These are phyloP conservation scores for Agrypnus murinus DNA, from an alignment of 2,888 invertebrate species.

Conservation along the genomic window DNA sequence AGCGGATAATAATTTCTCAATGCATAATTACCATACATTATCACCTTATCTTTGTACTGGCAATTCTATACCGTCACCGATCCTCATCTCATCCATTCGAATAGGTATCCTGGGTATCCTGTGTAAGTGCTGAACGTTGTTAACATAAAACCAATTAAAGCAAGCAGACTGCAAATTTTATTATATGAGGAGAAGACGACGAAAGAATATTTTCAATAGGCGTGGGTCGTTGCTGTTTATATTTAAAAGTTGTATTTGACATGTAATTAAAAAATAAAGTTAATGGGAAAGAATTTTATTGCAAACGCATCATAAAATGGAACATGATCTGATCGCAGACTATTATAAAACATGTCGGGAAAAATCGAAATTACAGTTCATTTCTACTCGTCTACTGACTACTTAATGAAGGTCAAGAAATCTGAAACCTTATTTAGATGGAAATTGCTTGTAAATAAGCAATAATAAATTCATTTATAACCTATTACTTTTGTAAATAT, in stretches of 20 bases:
- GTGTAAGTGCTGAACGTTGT: constrained; percentile 33
- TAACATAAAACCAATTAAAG: constrained; percentile 32
- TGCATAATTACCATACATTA: constrained; percentile 29
- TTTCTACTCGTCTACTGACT: constrained; percentile 2
- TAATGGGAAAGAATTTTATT: constrained; percentile 25
- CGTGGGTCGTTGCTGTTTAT: constrained; percentile 8
- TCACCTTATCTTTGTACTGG: constrained; percentile 18
- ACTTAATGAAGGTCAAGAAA: constrained; percentile 4
- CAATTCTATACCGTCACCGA: constrained; percentile 16
- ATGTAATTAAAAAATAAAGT: constrained; percentile 30
- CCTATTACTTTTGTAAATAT: too few species aligned
- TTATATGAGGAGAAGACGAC: constrained; percentile 14
- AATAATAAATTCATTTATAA: too few species aligned
- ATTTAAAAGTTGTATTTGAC: constrained; percentile 3
- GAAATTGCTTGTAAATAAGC: too few species aligned
- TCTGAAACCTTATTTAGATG: too few species aligned
- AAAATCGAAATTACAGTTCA: constrained; percentile 8
- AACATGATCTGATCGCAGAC: constrained; percentile 1
- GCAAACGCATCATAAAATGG: constrained; percentile 11
- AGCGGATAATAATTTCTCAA: constrained; percentile 23
- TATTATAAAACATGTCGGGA: neutral
- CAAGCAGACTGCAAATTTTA: constrained; percentile 28
- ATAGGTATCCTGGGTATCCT: constrained; percentile 25
- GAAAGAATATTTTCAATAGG: constrained; percentile 20
- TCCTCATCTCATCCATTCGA: constrained; percentile 26